Evolutionary conservation across 1,140 invertebrate species (phyloP), one percentile per base, ranked within the genome.

Genomic region (Pseudoatta argentina): DNA sequence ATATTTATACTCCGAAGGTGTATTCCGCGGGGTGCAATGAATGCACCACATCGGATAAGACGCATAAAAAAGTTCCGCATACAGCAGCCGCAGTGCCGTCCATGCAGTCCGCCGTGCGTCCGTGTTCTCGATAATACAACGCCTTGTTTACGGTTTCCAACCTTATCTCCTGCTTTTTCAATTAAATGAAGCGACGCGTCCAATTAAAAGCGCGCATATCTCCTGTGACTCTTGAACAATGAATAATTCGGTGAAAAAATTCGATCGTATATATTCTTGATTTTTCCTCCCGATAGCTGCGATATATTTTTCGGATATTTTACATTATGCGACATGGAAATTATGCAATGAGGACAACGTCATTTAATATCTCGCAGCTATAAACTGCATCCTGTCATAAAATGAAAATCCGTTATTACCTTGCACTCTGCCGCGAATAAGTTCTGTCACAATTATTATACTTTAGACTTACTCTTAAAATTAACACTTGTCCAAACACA

Each of bases 11-110:
- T 57, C 53, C 18, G 14, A 51, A 55, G 53, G 48, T 27, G 61
- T 72, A 76, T 79, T 66, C 59, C 61, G 39, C 69, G 75, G 44
- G 55, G 48, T 59, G 24, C 72, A 81, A 89, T 81, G 55, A 88
- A 76, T 89, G 78, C 85, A 57, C 77, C 14, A 63, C 61, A 44
- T 59, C 39, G 73, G 82, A 67, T 85, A 85, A 85, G 75, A 77
- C 6, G 30, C 21, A 21, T 63, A 85, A 85, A 85, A 85, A 85
- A 66, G 30, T 78, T 66, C n/a, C 48, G 48, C 72, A 57, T 67
- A 30, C 59, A 66, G 51, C 82, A 67, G 2, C 82, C 63, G 44
- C 69, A 34, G 39, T 53, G 8, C 59, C 61, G 57, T 27, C 39
- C 57, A 44, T 30, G 14, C 24, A 44, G 39, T 10, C 8, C 59